Conservation (phyloP, 1,140 invertebrate genomes). For the Chionoecetes opilio region DNA sequence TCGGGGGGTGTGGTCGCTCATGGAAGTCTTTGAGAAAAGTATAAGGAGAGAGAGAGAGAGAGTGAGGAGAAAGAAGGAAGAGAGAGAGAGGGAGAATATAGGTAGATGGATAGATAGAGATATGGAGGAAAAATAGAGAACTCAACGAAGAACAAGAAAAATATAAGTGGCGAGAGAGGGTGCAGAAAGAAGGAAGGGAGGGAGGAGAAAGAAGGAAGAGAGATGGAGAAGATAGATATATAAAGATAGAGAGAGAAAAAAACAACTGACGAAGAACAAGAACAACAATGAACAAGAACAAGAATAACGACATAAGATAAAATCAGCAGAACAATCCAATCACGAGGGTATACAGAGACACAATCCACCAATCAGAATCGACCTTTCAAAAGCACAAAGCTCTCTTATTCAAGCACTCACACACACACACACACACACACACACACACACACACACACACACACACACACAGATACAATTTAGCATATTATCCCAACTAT, state of each 20-base stretch:
- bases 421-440: conserved; percentile 32
- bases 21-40: background rate
- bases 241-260: no score
- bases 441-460: conserved; percentile 48
- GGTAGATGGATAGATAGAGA: background rate
- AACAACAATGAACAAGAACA: background rate
- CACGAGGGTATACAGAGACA: no score
- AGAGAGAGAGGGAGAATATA: background rate
- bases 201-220: background rate
- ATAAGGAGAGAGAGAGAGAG: background rate
- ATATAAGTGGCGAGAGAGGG: background rate
- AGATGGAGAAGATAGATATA: no score
- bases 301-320: background rate
- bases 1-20: background rate
- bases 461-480: background rate
- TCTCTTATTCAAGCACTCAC: background rate
- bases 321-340: no score
- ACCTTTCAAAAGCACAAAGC: no score
- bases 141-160: background rate
- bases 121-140: background rate
- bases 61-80: background rate
- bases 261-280: background rate
- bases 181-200: background rate
- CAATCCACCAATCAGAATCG: no score
- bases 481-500: no score